These are phyloP conservation scores for Calyptommatus sinebrachiatus DNA, from an alignment of 2,113 vertebrate species.

Conservation along the genomic window DNA sequence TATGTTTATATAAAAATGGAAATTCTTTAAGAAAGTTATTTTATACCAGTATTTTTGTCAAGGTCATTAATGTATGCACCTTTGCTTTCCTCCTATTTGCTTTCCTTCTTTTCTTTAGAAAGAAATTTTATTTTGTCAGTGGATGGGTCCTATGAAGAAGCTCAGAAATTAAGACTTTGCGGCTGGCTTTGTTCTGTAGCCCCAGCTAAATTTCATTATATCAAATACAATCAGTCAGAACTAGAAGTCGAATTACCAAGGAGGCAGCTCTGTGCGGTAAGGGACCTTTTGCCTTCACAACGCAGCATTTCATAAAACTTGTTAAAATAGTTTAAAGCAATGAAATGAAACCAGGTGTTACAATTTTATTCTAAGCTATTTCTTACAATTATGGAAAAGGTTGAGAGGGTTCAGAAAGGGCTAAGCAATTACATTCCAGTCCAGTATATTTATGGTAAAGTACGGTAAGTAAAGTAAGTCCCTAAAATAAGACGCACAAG, in stretches of 20 bases:
- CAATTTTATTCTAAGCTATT: too few relatives aligned
- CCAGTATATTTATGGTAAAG: too few relatives aligned
- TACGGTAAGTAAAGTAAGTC: too few relatives aligned
- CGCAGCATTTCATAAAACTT: too few relatives aligned
- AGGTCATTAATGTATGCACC: not conserved
- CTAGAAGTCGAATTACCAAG: constrained; percentile 49
- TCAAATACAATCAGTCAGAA: constrained; percentile 61
- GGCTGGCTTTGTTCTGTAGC: constrained; percentile 44
- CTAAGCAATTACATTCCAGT: too few relatives aligned
- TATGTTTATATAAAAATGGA: not conserved
- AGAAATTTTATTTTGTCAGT: constrained; percentile 69
- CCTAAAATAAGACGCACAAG: not conserved
- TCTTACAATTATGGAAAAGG: too few relatives aligned
- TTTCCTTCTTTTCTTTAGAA: constrained; percentile 44
- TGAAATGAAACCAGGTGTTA: too few relatives aligned
- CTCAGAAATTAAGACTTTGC: constrained; percentile 35
- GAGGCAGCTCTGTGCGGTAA: constrained; percentile 58
- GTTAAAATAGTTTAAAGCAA: too few relatives aligned
- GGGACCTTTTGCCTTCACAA: not conserved
- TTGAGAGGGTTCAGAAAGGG: too few relatives aligned
- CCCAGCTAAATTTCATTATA: constrained; percentile 72
- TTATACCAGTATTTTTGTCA: not conserved
- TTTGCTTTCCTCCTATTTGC: not conserved
- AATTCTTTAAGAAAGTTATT: not conserved
- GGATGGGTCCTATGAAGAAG: constrained; percentile 73